Conservation (phyloP, 2,888 invertebrate genomes). For the Amorpha juglandis region DNA sequence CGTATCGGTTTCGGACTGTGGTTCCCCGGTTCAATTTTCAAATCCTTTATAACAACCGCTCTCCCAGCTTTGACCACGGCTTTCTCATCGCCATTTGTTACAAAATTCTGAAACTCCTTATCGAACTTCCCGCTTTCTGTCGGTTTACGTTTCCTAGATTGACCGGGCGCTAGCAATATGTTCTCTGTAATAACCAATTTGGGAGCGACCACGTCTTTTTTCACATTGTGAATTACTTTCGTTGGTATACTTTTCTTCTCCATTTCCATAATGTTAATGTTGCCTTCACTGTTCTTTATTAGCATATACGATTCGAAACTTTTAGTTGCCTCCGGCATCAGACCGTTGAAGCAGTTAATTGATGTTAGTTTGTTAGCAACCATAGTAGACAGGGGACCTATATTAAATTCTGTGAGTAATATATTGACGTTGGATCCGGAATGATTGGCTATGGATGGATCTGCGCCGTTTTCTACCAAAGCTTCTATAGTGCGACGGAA, state of each 20-base stretch:
- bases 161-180: background rate
- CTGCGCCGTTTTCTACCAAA: constrained; percentile 69
- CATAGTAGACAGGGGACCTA: constrained; percentile 55
- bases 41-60: background rate
- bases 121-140: background rate
- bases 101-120: background rate
- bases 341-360: constrained; percentile 38
- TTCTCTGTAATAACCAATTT: background rate
- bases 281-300: constrained; percentile 43
- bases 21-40: background rate
- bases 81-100: background rate
- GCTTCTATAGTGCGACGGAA: constrained; percentile 67
- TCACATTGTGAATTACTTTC: background rate
- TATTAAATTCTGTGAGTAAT: constrained; percentile 69
- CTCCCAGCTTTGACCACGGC: background rate
- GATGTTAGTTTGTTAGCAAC: constrained; percentile 57
- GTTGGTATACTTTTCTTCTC: background rate
- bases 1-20: background rate
- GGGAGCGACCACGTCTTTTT: background rate
- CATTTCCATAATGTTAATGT: background rate
- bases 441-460: constrained; percentile 72
- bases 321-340: constrained; percentile 28
- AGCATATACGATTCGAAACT: constrained; percentile 50
- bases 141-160: background rate
- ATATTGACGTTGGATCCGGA: constrained; percentile 70